phyloP scores from a whole-genome alignment of 2,113 vertebrate genomes.

The Gopherus flavomarginatus region DNA sequence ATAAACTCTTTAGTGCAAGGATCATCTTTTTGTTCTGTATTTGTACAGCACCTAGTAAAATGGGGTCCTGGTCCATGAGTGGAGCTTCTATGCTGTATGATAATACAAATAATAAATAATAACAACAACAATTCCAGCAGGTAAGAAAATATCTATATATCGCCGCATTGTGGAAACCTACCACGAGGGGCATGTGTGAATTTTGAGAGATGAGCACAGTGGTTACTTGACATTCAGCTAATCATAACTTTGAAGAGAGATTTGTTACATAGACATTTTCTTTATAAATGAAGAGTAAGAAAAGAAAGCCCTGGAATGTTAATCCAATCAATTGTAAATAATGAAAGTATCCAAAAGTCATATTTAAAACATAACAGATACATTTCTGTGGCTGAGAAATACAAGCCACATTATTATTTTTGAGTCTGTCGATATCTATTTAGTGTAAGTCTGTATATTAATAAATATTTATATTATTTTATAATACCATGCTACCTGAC shows the following conservation, averaged over 20 bases:
- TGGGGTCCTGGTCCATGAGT: neutral
- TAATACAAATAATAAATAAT: neutral
- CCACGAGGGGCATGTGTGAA: neutral
- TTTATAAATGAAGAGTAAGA: neutral
- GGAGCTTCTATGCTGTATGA: neutral
- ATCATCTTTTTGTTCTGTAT: neutral
- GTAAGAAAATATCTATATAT: neutral
- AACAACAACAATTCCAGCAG: neutral
- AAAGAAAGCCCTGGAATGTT: neutral
- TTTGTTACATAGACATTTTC: neutral
- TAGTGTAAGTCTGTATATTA: neutral
- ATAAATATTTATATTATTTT: neutral
- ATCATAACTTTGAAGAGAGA: neutral
- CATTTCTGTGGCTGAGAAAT: neutral
- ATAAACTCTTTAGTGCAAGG: neutral
- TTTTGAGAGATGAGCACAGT: neutral
- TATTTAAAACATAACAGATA: neutral
- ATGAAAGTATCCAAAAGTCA: neutral
- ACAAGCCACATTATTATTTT: fast-evolving
- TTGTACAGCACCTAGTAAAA: neutral
- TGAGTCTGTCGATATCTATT: neutral
- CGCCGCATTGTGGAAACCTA: neutral
- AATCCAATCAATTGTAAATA: neutral
- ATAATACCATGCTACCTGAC: neutral
- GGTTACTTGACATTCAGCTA: neutral